Percentiles rank a stretch among this genome's conserved stretches.
These are phyloP conservation scores for Chrysomallon squamiferum DNA, from an alignment of 1,140 invertebrate species.

Conservation along the genomic window DNA sequence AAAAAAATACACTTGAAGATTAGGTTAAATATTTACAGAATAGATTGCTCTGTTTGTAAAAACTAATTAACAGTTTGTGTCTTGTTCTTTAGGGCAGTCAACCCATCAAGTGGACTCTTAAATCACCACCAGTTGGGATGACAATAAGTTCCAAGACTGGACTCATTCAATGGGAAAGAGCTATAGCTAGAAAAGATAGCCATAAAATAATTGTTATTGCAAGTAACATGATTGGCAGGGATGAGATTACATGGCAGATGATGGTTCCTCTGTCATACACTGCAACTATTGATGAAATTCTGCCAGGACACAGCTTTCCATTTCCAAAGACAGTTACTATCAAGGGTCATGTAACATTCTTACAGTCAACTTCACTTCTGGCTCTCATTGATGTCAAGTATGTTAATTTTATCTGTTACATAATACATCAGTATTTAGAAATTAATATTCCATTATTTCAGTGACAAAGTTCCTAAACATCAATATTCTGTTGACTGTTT, in stretches of 20 bases:
- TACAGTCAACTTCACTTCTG: neutral
- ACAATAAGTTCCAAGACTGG: constrained; percentile 12
- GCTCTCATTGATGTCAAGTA: constrained; percentile 19
- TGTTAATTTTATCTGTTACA: too few relatives aligned
- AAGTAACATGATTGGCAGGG: constrained; percentile 14
- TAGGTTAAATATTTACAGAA: too few relatives aligned
- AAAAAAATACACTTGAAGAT: too few relatives aligned
- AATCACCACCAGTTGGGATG: constrained; percentile 14
- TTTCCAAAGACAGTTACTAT: constrained; percentile 17
- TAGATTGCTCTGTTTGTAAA: too few relatives aligned
- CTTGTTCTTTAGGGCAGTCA: constrained; percentile 18
- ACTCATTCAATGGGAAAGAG: constrained; percentile 14
- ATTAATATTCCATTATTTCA: too few relatives aligned
- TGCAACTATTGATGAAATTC: constrained; percentile 10
- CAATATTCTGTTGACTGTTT: too few relatives aligned
- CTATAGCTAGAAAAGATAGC: constrained; percentile 6
- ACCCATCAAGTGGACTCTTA: constrained; percentile 21
- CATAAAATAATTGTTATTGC: constrained; percentile 15
- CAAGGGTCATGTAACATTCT: constrained; percentile 17
- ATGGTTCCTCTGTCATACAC: constrained; percentile 21
- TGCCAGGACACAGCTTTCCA: constrained; percentile 15
- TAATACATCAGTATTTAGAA: too few relatives aligned
- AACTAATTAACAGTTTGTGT: too few relatives aligned
- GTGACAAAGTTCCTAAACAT: too few relatives aligned
- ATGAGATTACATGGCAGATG: constrained; percentile 14